Evolutionary conservation across 2,888 invertebrate species (phyloP), one percentile per base, ranked within the genome.

Genomic region (Hymenopus coronatus): DNA sequence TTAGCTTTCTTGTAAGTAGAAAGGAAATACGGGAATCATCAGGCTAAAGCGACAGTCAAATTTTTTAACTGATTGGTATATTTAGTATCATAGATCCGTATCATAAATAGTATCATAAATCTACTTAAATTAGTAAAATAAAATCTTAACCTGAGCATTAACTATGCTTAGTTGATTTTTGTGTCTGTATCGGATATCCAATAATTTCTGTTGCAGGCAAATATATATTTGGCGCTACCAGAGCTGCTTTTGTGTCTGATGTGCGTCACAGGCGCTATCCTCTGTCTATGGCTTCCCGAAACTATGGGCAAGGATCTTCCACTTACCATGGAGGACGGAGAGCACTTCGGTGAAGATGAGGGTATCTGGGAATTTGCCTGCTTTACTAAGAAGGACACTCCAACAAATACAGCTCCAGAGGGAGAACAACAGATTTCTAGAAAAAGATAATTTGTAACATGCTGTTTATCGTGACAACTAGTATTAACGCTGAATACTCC

Each of bases 281-380:
- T 95, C 30, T 95, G 95, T 90, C 92, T 95, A n/a, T 93, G 95
- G 90, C 92, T 96, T 89, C 95, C 95, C 3, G 95, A 96, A 92
- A 96, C 95, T 1, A 92, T 95, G 46, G 92, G 94, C 90, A 90
- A 94, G 89, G 93, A 94, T 89, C 92, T 95, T 81, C 95, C 95
- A 2, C 94, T 94, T 81, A 94, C 95, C 2, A 91, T 95, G 30
- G 93, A 94, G 90, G 95, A 95, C 90, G 95, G 95, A 0, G 95
- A 95, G 92, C 91, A 92, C 0, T 95, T 95, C 91, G 95, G 94
- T 2, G 93, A 94, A 91, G 93, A 93, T 88, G 95, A 95, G 91
- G 92, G 93, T 82, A 92, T 94, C 89, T 94, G 94, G 90, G 94
- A 94, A 89, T 95, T 95, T 70, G 90, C 89, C 28, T 88, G 84